A percentile compares a stretch with the other conserved stretches of the same genome.
Evolutionary conservation across 2,113 vertebrate genomes (phyloP).

Genomic region (Pristiophorus japonicus): DNA sequence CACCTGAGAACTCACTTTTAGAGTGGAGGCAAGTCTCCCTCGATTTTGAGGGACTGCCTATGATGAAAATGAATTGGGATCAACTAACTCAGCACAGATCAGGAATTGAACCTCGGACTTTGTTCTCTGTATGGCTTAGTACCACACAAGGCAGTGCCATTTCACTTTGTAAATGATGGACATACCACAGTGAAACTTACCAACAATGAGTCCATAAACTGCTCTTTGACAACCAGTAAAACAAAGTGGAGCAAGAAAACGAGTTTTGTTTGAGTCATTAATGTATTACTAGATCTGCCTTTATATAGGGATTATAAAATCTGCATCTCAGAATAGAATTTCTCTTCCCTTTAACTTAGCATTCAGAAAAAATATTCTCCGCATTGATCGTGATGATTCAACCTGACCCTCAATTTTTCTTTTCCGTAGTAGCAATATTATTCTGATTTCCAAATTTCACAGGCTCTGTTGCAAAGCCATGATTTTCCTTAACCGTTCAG

Average conservation of each 20-base stretch:
- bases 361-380: background rate
- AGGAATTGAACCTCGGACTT: too few relatives aligned
- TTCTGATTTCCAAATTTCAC: background rate
- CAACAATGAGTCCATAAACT: background rate
- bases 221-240: background rate
- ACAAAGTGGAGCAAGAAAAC: background rate
- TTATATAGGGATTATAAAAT: background rate
- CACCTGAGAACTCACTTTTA: too few relatives aligned
- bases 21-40: too few relatives aligned
- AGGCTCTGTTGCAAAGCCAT: background rate
- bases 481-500: background rate
- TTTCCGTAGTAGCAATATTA: background rate
- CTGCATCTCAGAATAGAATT: background rate
- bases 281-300: background rate
- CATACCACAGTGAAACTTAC: too few relatives aligned
- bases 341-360: background rate
- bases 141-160: too few relatives aligned
- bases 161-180: too few relatives aligned
- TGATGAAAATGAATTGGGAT: too few relatives aligned
- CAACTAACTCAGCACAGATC: too few relatives aligned
- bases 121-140: too few relatives aligned
- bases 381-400: background rate
- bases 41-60: too few relatives aligned
- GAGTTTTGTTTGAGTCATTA: background rate
- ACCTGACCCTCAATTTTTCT: background rate